A percentile compares a stretch with the other conserved stretches of the same genome.
phyloP scores from a whole-genome alignment of 2,888 invertebrate genomes.

The Venusia cambrica region DNA sequence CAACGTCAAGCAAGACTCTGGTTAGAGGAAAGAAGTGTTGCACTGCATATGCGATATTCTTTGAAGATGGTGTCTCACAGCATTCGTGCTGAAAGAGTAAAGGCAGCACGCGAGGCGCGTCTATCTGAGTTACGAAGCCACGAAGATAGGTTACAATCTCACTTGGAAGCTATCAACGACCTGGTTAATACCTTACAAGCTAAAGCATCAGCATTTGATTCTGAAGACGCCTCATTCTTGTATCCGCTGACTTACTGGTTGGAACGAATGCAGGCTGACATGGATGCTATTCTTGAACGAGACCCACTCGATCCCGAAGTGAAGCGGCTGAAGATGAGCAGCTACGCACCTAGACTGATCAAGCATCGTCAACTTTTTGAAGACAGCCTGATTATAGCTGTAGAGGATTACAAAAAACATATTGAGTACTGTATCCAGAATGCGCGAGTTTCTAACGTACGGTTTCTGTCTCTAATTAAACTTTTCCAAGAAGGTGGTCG shows the following conservation, averaged over 20 bases:
- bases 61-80: constrained; percentile 58
- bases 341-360: constrained; percentile 52
- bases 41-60: constrained; percentile 53
- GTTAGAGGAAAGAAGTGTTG: constrained; percentile 49
- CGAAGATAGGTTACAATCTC: constrained; percentile 51
- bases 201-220: constrained; percentile 44
- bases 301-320: constrained; percentile 44
- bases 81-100: constrained; percentile 55
- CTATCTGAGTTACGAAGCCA: constrained; percentile 52
- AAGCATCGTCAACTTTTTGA: constrained; percentile 51
- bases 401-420: constrained; percentile 41
- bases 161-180: constrained; percentile 50
- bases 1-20: constrained; percentile 50
- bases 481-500: constrained; percentile 56
- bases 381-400: constrained; percentile 46
- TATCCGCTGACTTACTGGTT: constrained; percentile 55
- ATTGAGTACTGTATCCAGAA: constrained; percentile 52
- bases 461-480: constrained; percentile 49
- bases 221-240: constrained; percentile 45
- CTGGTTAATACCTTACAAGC: constrained; percentile 44
- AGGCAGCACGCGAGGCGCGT: constrained; percentile 46
- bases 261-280: constrained; percentile 39
- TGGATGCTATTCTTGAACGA: constrained; percentile 37
- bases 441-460: constrained; percentile 59
- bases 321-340: constrained; percentile 54